A percentile compares a stretch with the other conserved stretches of the same genome.
These are phyloP conservation scores for Nothoprocta pentlandii DNA, from an alignment of 2,113 vertebrate species.

Conservation along the genomic window DNA sequence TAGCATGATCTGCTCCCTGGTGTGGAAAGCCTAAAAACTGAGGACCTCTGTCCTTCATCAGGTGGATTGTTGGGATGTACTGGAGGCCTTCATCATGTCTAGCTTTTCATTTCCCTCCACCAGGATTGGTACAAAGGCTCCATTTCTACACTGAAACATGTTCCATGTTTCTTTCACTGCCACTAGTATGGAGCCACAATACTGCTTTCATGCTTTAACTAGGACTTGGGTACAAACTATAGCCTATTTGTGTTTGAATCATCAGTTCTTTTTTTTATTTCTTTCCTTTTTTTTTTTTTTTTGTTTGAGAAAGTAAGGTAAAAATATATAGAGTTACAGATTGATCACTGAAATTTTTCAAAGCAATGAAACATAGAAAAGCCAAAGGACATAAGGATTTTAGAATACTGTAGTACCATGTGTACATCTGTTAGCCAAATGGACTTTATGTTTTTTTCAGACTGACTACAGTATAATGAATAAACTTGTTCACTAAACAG, in stretches of 20 bases:
- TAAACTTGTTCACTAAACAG: not conserved
- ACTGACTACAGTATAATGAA: not conserved
- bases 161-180: not conserved
- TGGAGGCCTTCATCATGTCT: not conserved
- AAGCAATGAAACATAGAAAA: not conserved
- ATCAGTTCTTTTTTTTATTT: too few relatives aligned
- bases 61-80: not conserved
- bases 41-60: not conserved
- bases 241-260: too few relatives aligned
- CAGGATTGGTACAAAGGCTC: too few relatives aligned
- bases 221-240: too few relatives aligned
- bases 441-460: not conserved
- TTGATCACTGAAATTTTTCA: not conserved
- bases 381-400: not conserved
- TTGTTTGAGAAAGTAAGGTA: not conserved
- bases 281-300: too few relatives aligned
- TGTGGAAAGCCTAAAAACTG: not conserved
- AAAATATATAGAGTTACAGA: not conserved
- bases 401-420: not conserved
- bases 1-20: not conserved
- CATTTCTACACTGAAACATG: not conserved
- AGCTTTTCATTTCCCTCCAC: not conserved
- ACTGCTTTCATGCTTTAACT: too few relatives aligned
- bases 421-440: not conserved
- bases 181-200: too few relatives aligned